Evolutionary conservation across 37 sponge, comb jelly and placozoan species (phyloP).

Genomic region (Tethya wilhelma): DNA sequence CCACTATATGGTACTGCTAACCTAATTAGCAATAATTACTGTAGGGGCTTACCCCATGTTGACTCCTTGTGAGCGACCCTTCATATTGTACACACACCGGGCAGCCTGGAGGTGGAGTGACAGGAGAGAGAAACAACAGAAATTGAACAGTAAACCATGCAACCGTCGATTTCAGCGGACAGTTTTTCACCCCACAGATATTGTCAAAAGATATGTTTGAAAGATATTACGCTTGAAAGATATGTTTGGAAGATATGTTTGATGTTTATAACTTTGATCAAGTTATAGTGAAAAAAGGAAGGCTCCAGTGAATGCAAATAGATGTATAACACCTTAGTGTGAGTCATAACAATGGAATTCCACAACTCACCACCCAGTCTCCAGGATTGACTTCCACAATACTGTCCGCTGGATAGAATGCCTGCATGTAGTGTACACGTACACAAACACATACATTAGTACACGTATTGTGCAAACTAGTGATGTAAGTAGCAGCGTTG

Average conservation of each 20-base stretch:
- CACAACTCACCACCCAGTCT: constrained; percentile 49
- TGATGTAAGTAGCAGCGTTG: too few species aligned
- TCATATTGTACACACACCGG: constrained; percentile 57
- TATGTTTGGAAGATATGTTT: too few species aligned
- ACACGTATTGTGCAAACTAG: too few species aligned
- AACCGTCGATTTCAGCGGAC: too few species aligned
- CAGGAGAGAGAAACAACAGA: neutral
- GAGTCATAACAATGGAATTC: neutral
- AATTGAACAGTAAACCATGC: neutral
- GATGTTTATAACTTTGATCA: too few species aligned
- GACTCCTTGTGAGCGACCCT: neutral
- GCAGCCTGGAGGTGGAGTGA: constrained; percentile 44
- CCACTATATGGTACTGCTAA: too few species aligned
- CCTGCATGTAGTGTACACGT: constrained; percentile 1
- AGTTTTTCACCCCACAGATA: too few species aligned
- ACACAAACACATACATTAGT: neutral
- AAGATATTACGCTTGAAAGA: too few species aligned
- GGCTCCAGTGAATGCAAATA: too few species aligned
- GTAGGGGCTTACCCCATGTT: constrained; percentile 62
- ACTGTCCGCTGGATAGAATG: constrained; percentile 56
- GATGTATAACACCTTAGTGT: too few species aligned
- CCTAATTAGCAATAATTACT: neutral
- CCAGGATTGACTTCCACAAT: constrained; percentile 16
- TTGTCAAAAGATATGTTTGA: too few species aligned
- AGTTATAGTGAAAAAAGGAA: too few species aligned